These are phyloP conservation scores for Myotis planiceps DNA, from an alignment of 2,797 vertebrate genomes.

Conservation along the genomic window DNA sequence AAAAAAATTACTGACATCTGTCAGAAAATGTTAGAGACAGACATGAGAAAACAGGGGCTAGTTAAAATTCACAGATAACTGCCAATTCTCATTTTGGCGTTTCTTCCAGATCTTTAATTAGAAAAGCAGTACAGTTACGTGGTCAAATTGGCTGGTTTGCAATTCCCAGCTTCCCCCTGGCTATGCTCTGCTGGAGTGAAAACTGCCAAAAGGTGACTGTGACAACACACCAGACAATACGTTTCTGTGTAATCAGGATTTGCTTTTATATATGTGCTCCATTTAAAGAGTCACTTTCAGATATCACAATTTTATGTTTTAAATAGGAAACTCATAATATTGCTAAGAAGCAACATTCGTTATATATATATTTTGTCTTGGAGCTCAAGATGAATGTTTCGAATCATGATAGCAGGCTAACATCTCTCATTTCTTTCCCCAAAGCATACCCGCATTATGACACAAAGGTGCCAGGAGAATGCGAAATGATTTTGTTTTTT, in stretches of 20 bases:
- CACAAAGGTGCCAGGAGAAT: neutral
- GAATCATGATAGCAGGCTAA: neutral
- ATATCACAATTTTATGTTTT: neutral
- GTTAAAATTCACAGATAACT: slow-evolving; percentile 45
- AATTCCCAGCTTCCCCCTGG: neutral
- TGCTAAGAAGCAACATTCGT: neutral
- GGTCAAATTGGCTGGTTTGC: neutral
- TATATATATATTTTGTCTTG: neutral
- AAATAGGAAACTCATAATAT: neutral
- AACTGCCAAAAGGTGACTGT: neutral
- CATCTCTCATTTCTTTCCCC: neutral
- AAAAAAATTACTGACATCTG: neutral
- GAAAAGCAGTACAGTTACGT: neutral
- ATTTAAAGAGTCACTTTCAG: slow-evolving; percentile 4
- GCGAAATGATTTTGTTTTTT: neutral
- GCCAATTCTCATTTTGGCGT: slow-evolving; percentile 19
- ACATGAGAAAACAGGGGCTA: neutral
- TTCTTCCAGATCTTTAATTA: slow-evolving; percentile 57
- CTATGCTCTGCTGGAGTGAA: neutral
- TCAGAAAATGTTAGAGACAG: neutral
- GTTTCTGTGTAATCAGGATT: neutral
- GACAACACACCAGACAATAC: neutral
- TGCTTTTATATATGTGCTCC: neutral
- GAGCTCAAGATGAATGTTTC: neutral
- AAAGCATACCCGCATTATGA: neutral